A percentile compares a stretch with the other conserved stretches of the same genome.
Conservation (phyloP, 1,140 invertebrate species). For the Drosophila navojoa region DNA sequence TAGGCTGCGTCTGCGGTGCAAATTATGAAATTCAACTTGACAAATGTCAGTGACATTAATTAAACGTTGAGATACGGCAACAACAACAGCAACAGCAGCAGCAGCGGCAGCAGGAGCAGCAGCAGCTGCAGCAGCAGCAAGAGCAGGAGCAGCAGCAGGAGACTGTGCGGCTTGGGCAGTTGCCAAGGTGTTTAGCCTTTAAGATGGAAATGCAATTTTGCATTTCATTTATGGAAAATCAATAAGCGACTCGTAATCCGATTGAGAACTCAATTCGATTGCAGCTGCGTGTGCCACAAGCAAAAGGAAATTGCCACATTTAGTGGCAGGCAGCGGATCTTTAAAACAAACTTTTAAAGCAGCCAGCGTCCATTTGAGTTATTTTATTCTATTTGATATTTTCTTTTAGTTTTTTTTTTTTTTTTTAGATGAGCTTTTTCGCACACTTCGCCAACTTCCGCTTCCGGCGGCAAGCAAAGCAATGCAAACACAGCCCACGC, state of each 20-base stretch:
- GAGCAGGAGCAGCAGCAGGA: conserved; percentile 39
- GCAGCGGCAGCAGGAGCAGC: conserved; percentile 32
- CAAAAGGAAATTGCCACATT: conserved; percentile 34
- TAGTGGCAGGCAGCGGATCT: neutral
- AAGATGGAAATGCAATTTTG: conserved; percentile 1
- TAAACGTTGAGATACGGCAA: conserved; percentile 57
- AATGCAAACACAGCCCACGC: conserved; percentile 57
- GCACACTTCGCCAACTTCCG: conserved; percentile 65
- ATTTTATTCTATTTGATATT: conserved; percentile 14
- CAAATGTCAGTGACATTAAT: conserved; percentile 74
- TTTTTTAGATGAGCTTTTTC: conserved; percentile 11
- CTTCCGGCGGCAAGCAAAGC: conserved; percentile 60
- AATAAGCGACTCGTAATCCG: conserved; percentile 32
- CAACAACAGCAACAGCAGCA: conserved; percentile 27
- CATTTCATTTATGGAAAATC: conserved; percentile 44
- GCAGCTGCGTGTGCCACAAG: conserved; percentile 33
- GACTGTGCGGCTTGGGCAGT: neutral
- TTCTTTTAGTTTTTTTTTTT: conserved; percentile 1
- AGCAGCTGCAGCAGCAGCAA: conserved; percentile 36
- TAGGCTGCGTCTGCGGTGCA: conserved; percentile 36
- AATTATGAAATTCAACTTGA: conserved; percentile 71
- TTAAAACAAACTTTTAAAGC: conserved; percentile 48
- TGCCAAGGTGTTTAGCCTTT: neutral
- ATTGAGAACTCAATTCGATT: conserved; percentile 49
- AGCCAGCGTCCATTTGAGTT: conserved; percentile 35